Evolutionary conservation across 2,113 vertebrate genomes (phyloP), one percentile per base, ranked within the genome.

Genomic region (Atractosteus spatula): DNA sequence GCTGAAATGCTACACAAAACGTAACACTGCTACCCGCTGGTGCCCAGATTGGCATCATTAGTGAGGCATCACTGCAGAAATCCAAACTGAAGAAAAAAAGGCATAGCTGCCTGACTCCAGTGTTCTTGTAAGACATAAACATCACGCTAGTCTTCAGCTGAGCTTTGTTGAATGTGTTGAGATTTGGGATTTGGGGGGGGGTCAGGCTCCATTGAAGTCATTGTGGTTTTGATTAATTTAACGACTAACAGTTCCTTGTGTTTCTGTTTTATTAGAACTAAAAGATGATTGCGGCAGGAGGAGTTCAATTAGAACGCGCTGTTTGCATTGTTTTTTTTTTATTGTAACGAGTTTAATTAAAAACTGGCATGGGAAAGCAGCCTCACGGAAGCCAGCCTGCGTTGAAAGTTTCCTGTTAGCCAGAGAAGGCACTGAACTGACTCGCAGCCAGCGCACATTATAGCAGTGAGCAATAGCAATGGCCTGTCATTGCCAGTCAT

Each of bases 251-350:
- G 42, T 65, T 64, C 8, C 74, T 54, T 13, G 29, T 68, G 8
- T 59, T n/a, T 71, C 45, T 57, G 42, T 61, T 75, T 75, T 57
- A 41, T 64, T 29, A 66, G 69, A 69, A 29, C 62, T 70, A 71
- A 70, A 75, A 75, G 43, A 62, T 71, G 62, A 75, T 75, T 75
- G 74, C 41, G 74, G 74, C 62, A 43, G 47, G 62, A 47, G 66
- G 44, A 56, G 56, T 62, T 62, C 61, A 70, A 62, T 71, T 54
- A 29, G 66, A 65, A 54, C 65, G 74, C n/a, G 74, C 59, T 70
- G 74, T 65, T 62, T 16, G 62, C 44, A 57, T 68, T 67, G 70
- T 43, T 29, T 1, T 29, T 29, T 29, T 75, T 75, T 70, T 75
- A 75, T 71, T 71, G 62, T 70, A 68, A 74, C 64, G 43, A 68